Evolutionary conservation across 1,140 invertebrate genomes (phyloP).

Genomic region (Caerostris darwini): DNA sequence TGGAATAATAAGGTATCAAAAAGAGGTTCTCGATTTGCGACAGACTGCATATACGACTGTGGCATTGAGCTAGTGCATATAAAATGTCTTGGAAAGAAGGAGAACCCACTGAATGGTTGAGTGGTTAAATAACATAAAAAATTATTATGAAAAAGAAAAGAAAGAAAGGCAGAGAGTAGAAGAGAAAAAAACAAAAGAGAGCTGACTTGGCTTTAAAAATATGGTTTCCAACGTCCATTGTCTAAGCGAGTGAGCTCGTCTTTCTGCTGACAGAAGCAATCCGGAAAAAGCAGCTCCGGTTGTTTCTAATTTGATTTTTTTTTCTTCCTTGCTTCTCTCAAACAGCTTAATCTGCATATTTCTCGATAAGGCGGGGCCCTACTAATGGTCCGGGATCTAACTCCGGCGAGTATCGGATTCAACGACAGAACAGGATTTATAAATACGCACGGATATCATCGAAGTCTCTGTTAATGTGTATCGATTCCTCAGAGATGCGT

Average conservation of each 20-base stretch:
- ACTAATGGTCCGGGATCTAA: background rate
- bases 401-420: background rate
- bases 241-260: background rate
- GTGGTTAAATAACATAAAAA: no score
- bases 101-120: no score
- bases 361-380: background rate
- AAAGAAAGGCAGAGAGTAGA: background rate
- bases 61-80: no score
- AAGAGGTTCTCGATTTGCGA: no score
- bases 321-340: background rate
- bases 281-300: background rate
- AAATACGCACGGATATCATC: background rate
- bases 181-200: background rate
- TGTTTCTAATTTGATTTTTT: conserved; percentile 45
- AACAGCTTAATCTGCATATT: conserved; percentile 19
- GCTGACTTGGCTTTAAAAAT: conserved; percentile 42
- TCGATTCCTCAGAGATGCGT: background rate
- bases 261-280: background rate
- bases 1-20: no score
- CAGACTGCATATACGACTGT: no score
- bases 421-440: background rate
- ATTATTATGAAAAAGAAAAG: background rate
- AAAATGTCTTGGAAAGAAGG: no score
- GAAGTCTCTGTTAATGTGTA: background rate
- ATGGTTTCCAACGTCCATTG: background rate